Evolutionary conservation across 2,888 invertebrate species (phyloP).

Genomic region (Drosophila mayaguana): DNA sequence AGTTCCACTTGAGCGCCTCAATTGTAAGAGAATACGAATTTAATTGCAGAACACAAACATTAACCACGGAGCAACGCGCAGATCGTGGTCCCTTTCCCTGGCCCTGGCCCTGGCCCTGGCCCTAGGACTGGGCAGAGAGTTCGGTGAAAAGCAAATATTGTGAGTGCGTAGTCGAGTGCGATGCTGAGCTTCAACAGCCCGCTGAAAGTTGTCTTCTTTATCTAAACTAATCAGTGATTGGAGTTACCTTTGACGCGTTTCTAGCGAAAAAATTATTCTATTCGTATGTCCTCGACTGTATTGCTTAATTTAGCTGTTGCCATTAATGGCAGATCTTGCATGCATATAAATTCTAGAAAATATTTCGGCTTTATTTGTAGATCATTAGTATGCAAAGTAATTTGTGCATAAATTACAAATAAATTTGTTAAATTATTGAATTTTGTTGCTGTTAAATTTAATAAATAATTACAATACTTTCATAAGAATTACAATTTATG

Average conservation of each 20-base stretch:
- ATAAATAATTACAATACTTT: not conserved
- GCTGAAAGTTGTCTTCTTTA: slow-evolving; percentile 14
- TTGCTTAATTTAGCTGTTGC: not conserved
- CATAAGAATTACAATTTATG: too few relatives aligned
- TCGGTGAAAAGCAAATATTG: slow-evolving; percentile 48
- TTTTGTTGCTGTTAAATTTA: not conserved
- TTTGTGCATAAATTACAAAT: too few relatives aligned
- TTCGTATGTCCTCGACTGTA: not conserved
- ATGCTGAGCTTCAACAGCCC: slow-evolving; percentile 18
- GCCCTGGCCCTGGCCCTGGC: not conserved
- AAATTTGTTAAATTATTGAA: too few relatives aligned
- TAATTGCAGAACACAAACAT: slow-evolving; percentile 78
- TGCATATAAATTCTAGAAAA: not conserved
- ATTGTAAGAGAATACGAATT: slow-evolving; percentile 80
- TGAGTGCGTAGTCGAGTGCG: slow-evolving; percentile 23
- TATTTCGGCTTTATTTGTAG: not conserved
- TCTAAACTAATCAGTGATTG: slow-evolving; percentile 35
- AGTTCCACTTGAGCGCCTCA: slow-evolving; percentile 75
- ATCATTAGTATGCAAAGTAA: too few relatives aligned
- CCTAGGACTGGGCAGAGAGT: not conserved
- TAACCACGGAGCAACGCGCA: slow-evolving; percentile 16
- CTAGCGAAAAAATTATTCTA: not conserved
- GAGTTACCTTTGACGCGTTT: slow-evolving; percentile 8
- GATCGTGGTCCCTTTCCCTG: too few relatives aligned
- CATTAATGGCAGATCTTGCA: not conserved